These are phyloP conservation scores for Lasiurus cinereus DNA, from an alignment of 2,113 vertebrate species.

Conservation along the genomic window DNA sequence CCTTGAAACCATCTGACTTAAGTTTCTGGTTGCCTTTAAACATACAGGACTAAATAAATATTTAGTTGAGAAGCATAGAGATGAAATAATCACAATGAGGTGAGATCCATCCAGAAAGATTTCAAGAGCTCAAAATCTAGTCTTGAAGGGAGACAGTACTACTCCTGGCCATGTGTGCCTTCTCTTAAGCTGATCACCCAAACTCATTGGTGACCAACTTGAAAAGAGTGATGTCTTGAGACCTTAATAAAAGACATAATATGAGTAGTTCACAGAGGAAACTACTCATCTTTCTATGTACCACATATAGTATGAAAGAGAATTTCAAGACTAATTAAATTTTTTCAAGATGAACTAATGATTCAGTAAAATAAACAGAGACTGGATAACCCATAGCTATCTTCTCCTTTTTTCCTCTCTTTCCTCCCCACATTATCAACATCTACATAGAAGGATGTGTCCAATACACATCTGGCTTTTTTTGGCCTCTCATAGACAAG, in stretches of 20 bases:
- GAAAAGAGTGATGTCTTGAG: neutral
- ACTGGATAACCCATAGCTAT: neutral
- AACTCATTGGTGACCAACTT: neutral
- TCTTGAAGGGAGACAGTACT: neutral
- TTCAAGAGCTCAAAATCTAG: neutral
- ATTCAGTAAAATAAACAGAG: slow-evolving; percentile 5
- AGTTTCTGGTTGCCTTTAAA: neutral
- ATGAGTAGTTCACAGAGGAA: neutral
- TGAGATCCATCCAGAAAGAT: neutral
- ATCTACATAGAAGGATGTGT: neutral
- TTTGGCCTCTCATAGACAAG: neutral
- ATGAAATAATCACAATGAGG: neutral
- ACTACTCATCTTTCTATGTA: neutral
- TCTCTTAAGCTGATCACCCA: neutral
- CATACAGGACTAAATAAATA: neutral
- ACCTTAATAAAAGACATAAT: neutral
- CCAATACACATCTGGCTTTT: neutral
- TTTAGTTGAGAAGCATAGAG: neutral
- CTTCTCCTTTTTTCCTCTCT: neutral
- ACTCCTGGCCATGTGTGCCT: neutral
- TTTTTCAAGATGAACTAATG: slow-evolving; percentile 27
- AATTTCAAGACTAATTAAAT: slow-evolving; percentile 2
- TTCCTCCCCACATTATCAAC: neutral
- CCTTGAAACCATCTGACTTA: neutral
- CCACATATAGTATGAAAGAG: neutral